Evolutionary conservation across 2,113 vertebrate species (phyloP), one percentile per base, ranked within the genome.

Genomic region (Oncorhynchus mykiss): DNA sequence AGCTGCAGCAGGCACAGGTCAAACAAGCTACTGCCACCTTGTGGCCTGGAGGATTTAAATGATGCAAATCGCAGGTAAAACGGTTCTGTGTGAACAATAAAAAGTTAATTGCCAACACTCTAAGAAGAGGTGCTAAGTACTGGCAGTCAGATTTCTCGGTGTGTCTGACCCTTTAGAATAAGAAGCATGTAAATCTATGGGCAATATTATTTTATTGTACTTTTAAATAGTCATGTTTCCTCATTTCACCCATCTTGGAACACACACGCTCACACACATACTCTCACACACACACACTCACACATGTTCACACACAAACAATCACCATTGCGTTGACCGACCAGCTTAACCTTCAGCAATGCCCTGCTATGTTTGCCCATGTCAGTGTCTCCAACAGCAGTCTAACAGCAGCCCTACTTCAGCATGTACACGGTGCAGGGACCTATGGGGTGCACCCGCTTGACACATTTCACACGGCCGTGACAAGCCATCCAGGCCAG

Each of bases 381-480:
- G 66, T 82, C 76, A 72, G 60, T 57, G 57, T 65, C 25, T 79
- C 70, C 72, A 18, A 54, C 51, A 54, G 16, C 51, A 54, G 3
- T 31, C 18, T 31, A 54, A 54, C 29, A 14, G 18, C 14, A 68
- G 27, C 31, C 66, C 5, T 67, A 72, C 84, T 22, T 22, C 68
- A 16, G 11, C 64, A 54, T 66, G 76, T 74, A 27, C 5, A 49
- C 0, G 65, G 65, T 5, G 27, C 12, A 18, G 5, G 65, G 27
- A 11, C 27, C 29, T 68, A 27, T 34, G 16, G 13, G 7, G 1
- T 59, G 29, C 29, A 72, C 71, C 27, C 29, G 16, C 29, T 77
- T 24, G 85, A 85, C 73, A 88, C 79, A 91, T 91, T 91, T 88
- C 85, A 78, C 90, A 83, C 57, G 13, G 39, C 74, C 83, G 87